Evolutionary conservation across 2,113 vertebrate species (phyloP).

Genomic region (Campylomormyrus tamandua): DNA sequence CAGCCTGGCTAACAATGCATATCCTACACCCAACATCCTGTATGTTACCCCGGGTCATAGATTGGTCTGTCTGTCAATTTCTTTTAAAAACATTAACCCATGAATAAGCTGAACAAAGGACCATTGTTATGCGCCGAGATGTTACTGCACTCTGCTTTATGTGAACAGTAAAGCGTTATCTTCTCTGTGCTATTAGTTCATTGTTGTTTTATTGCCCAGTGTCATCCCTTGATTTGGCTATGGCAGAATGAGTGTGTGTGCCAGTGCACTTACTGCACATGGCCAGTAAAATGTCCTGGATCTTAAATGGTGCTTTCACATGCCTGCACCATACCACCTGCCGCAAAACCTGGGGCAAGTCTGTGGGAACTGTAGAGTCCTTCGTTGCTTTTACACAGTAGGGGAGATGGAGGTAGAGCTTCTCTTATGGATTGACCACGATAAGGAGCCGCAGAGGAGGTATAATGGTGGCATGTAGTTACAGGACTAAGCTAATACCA

Average conservation of each 20-base stretch:
- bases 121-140: neutral
- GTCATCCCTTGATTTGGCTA: neutral
- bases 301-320: neutral
- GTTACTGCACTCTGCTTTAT: neutral
- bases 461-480: neutral
- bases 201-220: neutral
- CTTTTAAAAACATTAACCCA: neutral
- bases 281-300: neutral
- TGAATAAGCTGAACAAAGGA: neutral
- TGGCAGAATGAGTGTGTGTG: neutral
- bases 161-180: neutral
- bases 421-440: neutral
- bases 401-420: neutral
- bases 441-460: neutral
- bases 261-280: neutral
- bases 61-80: constrained; percentile 1
- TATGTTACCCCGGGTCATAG: neutral
- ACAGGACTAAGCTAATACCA: neutral
- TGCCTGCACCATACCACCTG: neutral
- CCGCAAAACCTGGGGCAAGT: neutral
- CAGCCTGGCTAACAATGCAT: neutral
- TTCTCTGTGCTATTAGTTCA: neutral
- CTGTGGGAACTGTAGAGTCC: neutral
- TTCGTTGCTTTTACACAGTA: neutral
- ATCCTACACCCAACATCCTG: neutral